phyloP scores from a whole-genome alignment of 2,888 invertebrate species.

The Drosophila villosipedis region DNA sequence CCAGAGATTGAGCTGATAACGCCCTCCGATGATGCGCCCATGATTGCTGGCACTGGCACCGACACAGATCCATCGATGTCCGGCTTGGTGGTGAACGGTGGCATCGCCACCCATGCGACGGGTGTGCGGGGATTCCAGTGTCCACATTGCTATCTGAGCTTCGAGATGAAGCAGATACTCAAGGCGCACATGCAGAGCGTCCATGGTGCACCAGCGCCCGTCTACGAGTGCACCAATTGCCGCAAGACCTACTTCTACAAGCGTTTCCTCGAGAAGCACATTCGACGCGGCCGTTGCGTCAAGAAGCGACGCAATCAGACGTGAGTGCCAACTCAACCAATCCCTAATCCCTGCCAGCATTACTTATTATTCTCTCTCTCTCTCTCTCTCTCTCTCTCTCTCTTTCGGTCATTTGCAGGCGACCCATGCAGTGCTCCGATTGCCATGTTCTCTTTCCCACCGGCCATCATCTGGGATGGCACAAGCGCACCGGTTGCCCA shows the following conservation, averaged over 20 bases:
- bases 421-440: conserved; percentile 85
- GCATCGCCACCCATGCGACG: neutral
- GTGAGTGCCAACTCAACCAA: conserved; percentile 59
- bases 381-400: too few species aligned
- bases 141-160: conserved; percentile 82
- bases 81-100: conserved; percentile 39
- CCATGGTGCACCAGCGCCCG: conserved; percentile 83
- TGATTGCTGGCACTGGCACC: conserved; percentile 25
- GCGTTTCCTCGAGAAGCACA: conserved; percentile 84
- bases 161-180: conserved; percentile 83
- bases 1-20: conserved; percentile 84
- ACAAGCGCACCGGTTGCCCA: conserved; percentile 84
- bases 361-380: neutral
- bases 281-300: conserved; percentile 84
- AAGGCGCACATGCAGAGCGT: conserved; percentile 84
- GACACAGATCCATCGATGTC: conserved; percentile 22
- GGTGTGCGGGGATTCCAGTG: conserved; percentile 82
- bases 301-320: conserved; percentile 85
- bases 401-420: conserved; percentile 55
- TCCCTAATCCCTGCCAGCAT: neutral
- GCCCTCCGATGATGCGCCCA: conserved; percentile 79
- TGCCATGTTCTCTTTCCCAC: conserved; percentile 84
- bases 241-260: conserved; percentile 85
- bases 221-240: conserved; percentile 84
- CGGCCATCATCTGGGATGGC: conserved; percentile 85